A percentile compares a stretch with the other conserved stretches of the same genome.
Conservation (phyloP, 2,888 invertebrate species). For the Melangyna quadrimaculata region DNA sequence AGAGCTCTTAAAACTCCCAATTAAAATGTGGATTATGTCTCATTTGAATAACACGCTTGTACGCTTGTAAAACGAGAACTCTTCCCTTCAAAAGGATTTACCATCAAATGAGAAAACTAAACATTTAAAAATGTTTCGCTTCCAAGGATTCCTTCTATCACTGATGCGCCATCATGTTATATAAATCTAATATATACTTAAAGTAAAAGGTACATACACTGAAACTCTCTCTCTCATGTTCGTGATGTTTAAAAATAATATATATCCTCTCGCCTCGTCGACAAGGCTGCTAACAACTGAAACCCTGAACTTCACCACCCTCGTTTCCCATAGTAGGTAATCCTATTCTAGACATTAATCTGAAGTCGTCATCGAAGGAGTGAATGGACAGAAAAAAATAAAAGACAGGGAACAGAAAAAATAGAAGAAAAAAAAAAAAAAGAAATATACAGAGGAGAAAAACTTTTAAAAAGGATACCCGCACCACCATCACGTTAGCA, state of each 20-base stretch:
- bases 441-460: slow-evolving; percentile 15
- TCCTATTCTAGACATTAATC: slow-evolving; percentile 69
- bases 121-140: slow-evolving; percentile 61
- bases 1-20: slow-evolving; percentile 72
- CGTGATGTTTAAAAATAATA: slow-evolving; percentile 29
- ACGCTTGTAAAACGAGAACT: slow-evolving; percentile 3
- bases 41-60: slow-evolving; percentile 76
- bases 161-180: slow-evolving; percentile 5
- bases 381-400: slow-evolving; percentile 59
- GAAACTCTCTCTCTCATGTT: slow-evolving; percentile 3
- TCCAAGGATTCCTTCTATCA: slow-evolving; percentile 36
- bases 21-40: slow-evolving; percentile 78
- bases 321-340: slow-evolving; percentile 37
- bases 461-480: slow-evolving; percentile 51
- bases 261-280: slow-evolving; percentile 16
- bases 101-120: slow-evolving; percentile 56
- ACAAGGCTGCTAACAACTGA: slow-evolving; percentile 45
- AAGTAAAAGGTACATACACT: no score
- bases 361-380: slow-evolving; percentile 69
- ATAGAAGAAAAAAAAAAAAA: slow-evolving; percentile 8
- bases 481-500: slow-evolving; percentile 38
- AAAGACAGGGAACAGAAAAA: slow-evolving; percentile 6
- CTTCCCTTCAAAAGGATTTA: slow-evolving; percentile 50
- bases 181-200: slow-evolving; percentile 7
- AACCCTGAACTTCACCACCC: slow-evolving; percentile 11